Base-by-base conservation (phyloP, 2,888 invertebrate genomes). In the Lissonota sp. region DNA sequence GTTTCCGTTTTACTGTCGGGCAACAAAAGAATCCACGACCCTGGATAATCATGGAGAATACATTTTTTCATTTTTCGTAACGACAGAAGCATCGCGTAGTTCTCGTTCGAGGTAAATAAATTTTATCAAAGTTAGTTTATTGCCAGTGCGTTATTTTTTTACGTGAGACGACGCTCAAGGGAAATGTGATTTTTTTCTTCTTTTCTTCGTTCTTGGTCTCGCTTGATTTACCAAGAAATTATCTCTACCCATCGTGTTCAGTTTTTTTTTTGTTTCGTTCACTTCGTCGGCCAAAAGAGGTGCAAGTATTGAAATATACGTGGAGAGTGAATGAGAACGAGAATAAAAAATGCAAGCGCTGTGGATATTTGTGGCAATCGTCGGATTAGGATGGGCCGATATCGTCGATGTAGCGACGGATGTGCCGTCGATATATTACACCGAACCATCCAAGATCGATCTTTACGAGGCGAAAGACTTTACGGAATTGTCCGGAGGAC, bases 401-500 rank as follows among this genome's bases (percentile, higher is more conserved):
- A 70, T 83, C 14, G 84, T 88, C 8, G 88, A 87, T 26, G 83
- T 83, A 57, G 72, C 84, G 57, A 85, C 85, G 67, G 90, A 91
- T 40, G 84, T 85, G 44, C 75, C 90, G 39, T 88, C 90, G 14
- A 92, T 92, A 83, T 90, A 91, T 81, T 92, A 92, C 77, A 91
- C 92, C 12, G 91, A 92, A 79, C 91, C 92, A 6, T 77, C 85
- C 1, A 88, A 84, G 42, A 84, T 80, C 44, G 84, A 83, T 0
- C 86, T 85, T 1, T 66, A 85, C 71, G 87, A 82, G 3, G 74
- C 79, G n/a, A 80, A 77, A n/a, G 85, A 80, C 6, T 69, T 87
- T 8, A 94, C 94, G n/a, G 95, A 96, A 89, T 91, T 95, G 87
- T 92, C 94, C 37, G 96, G 95, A 8, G 96, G 96, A 8, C 93